Evolutionary conservation across 2,888 invertebrate genomes (phyloP).

Genomic region (Drosophila ezoana): DNA sequence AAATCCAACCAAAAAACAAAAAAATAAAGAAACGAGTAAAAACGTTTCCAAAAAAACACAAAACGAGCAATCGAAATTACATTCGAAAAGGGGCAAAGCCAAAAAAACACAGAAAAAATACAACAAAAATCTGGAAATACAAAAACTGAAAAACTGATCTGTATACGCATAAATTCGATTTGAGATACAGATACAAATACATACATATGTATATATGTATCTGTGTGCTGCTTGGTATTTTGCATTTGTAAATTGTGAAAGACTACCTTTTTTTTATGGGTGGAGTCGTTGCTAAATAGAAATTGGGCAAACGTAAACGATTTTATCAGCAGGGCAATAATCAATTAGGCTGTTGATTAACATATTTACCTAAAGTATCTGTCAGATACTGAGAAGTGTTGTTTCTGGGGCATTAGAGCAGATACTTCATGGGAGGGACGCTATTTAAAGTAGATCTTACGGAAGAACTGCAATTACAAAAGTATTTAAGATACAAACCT

Average conservation of each 20-base stretch:
- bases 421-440: neutral
- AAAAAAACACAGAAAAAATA: constrained; percentile 28
- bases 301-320: constrained; percentile 49
- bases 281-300: constrained; percentile 35
- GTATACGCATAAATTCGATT: constrained; percentile 34
- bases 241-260: constrained; percentile 51
- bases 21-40: constrained; percentile 14
- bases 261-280: constrained; percentile 10
- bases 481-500: neutral
- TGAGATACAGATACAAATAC: constrained; percentile 28
- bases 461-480: neutral
- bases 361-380: constrained; percentile 34
- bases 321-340: constrained; percentile 46
- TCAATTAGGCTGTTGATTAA: constrained; percentile 32
- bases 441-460: no score
- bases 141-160: constrained; percentile 42
- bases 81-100: constrained; percentile 56
- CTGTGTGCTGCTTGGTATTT: constrained; percentile 29
- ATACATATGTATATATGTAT: constrained; percentile 21
- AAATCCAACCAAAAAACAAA: constrained; percentile 44
- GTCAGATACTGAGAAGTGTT: constrained; percentile 10
- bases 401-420: neutral
- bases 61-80: constrained; percentile 53
- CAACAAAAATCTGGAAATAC: constrained; percentile 34
- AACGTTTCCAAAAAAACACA: constrained; percentile 49